phyloP scores from a whole-genome alignment of 2,113 vertebrate species.

The human region DNA sequence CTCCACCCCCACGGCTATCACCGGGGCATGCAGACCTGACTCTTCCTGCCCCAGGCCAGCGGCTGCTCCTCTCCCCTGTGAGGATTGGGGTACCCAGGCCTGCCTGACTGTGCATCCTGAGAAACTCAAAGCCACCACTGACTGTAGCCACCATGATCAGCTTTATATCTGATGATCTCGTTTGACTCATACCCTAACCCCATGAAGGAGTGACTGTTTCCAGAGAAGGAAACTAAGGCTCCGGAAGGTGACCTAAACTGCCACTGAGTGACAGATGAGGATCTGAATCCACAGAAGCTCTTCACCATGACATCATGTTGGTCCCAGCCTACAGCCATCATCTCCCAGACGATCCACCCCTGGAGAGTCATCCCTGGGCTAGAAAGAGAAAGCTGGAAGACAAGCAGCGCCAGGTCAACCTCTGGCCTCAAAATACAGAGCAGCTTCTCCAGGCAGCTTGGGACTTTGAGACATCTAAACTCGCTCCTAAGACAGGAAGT shows the following conservation, averaged over 20 bases:
- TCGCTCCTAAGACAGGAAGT: not conserved
- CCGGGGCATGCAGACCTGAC: fast-evolving
- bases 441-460: not conserved
- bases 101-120: not conserved
- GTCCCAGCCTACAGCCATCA: not conserved
- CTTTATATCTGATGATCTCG: not conserved
- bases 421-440: not conserved
- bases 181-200: not conserved
- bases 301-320: not conserved
- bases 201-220: not conserved
- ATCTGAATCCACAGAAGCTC: not conserved
- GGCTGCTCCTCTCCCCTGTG: not conserved
- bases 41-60: not conserved
- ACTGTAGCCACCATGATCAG: not conserved
- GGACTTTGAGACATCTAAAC: not conserved
- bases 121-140: not conserved
- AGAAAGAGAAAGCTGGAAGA: not conserved
- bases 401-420: not conserved
- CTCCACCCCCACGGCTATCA: not conserved
- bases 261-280: not conserved
- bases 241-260: not conserved
- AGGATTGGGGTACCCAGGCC: not conserved
- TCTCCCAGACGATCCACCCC: too few species aligned
- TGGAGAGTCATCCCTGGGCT: not conserved
- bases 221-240: not conserved